Percentiles rank a stretch among this genome's conserved stretches.
Conservation (phyloP, 1,140 invertebrate species). For the Alviniconcha marisindica region DNA sequence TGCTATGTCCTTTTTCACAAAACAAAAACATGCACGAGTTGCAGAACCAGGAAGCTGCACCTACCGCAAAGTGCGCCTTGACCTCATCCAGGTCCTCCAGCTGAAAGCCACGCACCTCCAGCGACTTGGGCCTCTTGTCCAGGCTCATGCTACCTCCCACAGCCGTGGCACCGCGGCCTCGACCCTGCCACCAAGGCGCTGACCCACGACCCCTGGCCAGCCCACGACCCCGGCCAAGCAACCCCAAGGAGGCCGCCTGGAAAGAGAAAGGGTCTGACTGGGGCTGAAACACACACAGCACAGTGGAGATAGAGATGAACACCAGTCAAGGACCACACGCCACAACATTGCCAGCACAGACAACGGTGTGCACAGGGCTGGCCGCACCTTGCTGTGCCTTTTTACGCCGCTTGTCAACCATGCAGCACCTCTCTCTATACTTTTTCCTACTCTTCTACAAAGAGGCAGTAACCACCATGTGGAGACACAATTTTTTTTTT, state of each 20-base stretch:
- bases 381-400: no score
- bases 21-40: no score
- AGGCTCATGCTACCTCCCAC: conserved; percentile 79
- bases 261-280: conserved; percentile 43
- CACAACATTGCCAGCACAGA: no score
- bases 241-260: conserved; percentile 69
- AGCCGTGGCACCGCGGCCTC: conserved; percentile 53
- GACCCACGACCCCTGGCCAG: conserved; percentile 44
- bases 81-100: conserved; percentile 84
- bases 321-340: no score
- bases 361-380: no score
- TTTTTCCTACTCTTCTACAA: no score
- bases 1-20: no score
- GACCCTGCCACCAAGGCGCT: conserved; percentile 31
- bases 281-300: conserved; percentile 29
- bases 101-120: conserved; percentile 88
- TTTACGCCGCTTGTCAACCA: no score
- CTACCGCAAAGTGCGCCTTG: conserved; percentile 85
- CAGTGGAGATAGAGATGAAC: no score
- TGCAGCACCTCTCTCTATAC: no score
- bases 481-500: no score
- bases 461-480: no score
- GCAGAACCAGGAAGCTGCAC: conserved; percentile 44
- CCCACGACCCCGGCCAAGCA: conserved; percentile 63
- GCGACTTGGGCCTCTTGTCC: conserved; percentile 87